Percentiles rank a stretch among this genome's conserved stretches.
These are phyloP conservation scores for Papilio machaon DNA, from an alignment of 1,140 invertebrate genomes.

Conservation along the genomic window DNA sequence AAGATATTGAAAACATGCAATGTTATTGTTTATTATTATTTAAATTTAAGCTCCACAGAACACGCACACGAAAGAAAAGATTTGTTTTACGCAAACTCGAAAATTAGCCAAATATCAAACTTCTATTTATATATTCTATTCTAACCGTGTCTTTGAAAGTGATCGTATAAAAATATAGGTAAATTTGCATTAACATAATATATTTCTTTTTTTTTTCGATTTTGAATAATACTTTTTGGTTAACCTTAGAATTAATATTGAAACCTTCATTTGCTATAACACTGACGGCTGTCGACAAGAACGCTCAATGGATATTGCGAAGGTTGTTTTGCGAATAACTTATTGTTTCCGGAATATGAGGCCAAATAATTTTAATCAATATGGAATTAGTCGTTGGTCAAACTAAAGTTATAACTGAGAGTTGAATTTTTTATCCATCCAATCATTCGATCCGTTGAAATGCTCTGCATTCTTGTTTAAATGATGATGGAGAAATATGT, in stretches of 20 bases:
- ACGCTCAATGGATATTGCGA: constrained; percentile 8
- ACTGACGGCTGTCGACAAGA: not conserved
- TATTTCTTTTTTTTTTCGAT: not conserved
- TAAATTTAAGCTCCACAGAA: too few species aligned
- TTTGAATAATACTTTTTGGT: not conserved
- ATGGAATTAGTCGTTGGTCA: not conserved
- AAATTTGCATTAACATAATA: too few species aligned
- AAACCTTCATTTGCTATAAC: constrained; percentile 1
- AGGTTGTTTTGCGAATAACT: constrained; percentile 17
- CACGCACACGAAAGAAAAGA: too few species aligned
- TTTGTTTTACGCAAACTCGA: too few species aligned
- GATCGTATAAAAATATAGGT: too few species aligned
- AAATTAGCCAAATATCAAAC: not conserved
- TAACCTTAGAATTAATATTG: constrained; percentile 13
- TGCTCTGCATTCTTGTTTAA: too few species aligned
- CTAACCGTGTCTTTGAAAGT: too few species aligned
- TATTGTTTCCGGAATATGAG: constrained; percentile 18
- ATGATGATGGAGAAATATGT: too few species aligned
- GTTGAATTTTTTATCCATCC: too few species aligned
- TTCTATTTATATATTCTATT: not conserved
- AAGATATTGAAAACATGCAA: not conserved
- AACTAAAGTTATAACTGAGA: not conserved
- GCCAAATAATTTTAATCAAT: constrained; percentile 11
- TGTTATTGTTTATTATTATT: not conserved
- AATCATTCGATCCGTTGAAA: too few species aligned